Conservation (phyloP, 2,113 vertebrate species). For the Pygoscelis antarcticus region DNA sequence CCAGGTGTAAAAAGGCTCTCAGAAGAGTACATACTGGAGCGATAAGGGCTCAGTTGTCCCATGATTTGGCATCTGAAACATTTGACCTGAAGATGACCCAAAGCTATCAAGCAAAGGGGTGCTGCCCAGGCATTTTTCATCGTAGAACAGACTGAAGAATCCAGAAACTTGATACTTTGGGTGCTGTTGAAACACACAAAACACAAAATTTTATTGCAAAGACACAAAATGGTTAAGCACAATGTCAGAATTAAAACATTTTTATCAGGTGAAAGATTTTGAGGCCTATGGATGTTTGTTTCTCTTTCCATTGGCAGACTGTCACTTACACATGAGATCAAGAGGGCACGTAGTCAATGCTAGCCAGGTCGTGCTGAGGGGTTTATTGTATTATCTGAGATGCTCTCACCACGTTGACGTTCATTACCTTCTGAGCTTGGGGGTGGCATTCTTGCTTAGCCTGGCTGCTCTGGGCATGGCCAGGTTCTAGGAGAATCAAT, state of each 20-base stretch:
- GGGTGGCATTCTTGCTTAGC: background rate
- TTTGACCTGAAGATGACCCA: background rate
- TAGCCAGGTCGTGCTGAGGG: background rate
- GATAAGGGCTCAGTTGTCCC: background rate
- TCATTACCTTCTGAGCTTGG: background rate
- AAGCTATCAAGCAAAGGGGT: background rate
- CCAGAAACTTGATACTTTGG: background rate
- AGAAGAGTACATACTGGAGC: background rate
- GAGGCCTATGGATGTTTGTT: background rate
- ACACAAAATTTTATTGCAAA: background rate
- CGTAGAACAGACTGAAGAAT: background rate
- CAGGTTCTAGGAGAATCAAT: background rate
- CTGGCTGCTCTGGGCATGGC: background rate
- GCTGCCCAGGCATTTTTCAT: background rate
- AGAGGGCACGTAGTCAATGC: fast-evolving
- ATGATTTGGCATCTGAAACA: background rate
- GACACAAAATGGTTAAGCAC: background rate
- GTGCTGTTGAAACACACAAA: background rate
- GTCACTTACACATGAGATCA: background rate
- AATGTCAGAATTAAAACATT: background rate
- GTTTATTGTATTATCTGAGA: background rate
- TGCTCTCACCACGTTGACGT: fast-evolving
- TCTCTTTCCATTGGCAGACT: background rate
- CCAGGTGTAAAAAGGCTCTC: background rate
- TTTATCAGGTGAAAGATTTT: background rate